phyloP scores from a whole-genome alignment of 2,113 vertebrate species.

The Proterorhinus semilunaris region DNA sequence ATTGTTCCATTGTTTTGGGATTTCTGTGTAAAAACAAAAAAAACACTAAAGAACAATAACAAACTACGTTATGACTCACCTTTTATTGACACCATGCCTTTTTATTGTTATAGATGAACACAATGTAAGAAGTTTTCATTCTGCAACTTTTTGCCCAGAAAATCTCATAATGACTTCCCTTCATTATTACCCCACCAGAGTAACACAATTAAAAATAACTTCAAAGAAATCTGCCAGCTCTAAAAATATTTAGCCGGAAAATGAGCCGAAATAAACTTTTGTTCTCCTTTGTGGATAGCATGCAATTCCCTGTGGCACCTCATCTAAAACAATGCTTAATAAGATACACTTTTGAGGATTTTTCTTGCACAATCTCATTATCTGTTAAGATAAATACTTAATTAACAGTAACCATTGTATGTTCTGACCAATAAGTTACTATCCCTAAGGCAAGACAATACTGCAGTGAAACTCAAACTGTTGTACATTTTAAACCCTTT shows the following conservation, averaged over 20 bases:
- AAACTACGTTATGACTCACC: not conserved
- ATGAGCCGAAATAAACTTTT: conserved; percentile 32
- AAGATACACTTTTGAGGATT: conserved; percentile 12
- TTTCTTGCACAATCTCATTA: conserved; percentile 14
- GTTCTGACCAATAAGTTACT: conserved; percentile 12
- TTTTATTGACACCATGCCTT: not conserved
- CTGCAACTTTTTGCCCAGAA: conserved; percentile 44
- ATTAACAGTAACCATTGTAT: conserved; percentile 4
- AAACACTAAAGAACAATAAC: too few species aligned
- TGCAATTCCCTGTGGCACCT: conserved; percentile 5
- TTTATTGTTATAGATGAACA: not conserved
- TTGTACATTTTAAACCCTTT: too few species aligned
- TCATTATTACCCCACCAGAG: conserved; percentile 59
- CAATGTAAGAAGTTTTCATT: conserved; percentile 40
- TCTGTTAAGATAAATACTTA: not conserved
- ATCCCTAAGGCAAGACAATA: conserved; percentile 1
- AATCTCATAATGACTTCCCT: conserved; percentile 56
- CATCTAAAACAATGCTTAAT: conserved; percentile 10
- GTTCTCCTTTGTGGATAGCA: conserved; percentile 18
- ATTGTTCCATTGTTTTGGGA: not conserved
- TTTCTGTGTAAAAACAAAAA: not conserved
- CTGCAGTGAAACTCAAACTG: too few species aligned
- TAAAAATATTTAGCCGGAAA: conserved; percentile 49
- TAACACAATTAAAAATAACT: conserved; percentile 69
- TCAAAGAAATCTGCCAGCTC: conserved; percentile 62